Conservation (phyloP, 2,113 vertebrate genomes). For the Pheucticus melanocephalus region DNA sequence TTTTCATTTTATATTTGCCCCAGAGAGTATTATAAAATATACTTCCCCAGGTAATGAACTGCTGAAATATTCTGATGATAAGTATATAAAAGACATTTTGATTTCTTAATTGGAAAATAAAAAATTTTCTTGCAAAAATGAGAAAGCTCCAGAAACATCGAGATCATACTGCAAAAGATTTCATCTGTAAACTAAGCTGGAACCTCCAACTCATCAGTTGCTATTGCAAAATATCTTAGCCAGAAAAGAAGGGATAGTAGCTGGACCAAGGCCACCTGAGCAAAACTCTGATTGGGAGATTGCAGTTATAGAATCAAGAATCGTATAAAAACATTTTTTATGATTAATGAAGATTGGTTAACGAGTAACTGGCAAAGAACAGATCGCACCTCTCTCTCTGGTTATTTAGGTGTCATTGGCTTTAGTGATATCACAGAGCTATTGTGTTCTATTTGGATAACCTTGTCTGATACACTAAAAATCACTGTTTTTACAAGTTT, state of each 20-base stretch:
- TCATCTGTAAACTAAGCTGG: not conserved
- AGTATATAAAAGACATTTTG: not conserved
- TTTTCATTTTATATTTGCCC: not conserved
- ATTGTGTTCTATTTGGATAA: slow-evolving; percentile 52
- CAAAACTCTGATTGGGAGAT: not conserved
- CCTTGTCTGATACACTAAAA: slow-evolving; percentile 53
- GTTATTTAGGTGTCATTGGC: slow-evolving; percentile 24
- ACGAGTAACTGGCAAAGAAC: slow-evolving; percentile 58
- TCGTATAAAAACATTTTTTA: slow-evolving; percentile 32
- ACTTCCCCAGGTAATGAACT: not conserved
- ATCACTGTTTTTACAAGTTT: slow-evolving; percentile 47
- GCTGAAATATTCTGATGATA: not conserved
- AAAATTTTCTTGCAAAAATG: not conserved
- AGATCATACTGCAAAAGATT: not conserved
- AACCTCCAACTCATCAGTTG: not conserved
- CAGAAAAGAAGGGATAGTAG: not conserved
- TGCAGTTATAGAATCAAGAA: slow-evolving; percentile 8
- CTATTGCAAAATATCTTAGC: slow-evolving; percentile 17
- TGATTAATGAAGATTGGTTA: slow-evolving; percentile 56
- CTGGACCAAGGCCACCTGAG: slow-evolving; percentile 11
- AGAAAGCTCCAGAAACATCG: not conserved
- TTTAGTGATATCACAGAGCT: slow-evolving; percentile 5
- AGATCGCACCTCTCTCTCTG: slow-evolving; percentile 43
- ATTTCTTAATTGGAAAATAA: not conserved
- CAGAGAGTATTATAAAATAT: not conserved